A percentile compares a stretch with the other conserved stretches of the same genome.
Evolutionary conservation across 2,113 vertebrate genomes (phyloP).

Genomic region (Muscicapa adusta): DNA sequence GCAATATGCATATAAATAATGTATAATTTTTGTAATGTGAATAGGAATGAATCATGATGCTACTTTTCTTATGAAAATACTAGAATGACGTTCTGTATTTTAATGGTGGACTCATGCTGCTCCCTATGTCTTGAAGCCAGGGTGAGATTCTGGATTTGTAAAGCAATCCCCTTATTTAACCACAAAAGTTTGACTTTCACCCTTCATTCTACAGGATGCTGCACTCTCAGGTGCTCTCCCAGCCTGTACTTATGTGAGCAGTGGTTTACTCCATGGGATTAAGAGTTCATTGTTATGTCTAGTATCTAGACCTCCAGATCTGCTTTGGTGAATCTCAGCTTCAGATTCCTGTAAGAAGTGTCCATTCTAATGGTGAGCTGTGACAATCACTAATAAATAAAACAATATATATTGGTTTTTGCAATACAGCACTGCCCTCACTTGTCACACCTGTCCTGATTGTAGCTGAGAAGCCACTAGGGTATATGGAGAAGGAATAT

Average conservation of each 20-base stretch:
- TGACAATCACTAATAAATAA: neutral
- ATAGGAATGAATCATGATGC: neutral
- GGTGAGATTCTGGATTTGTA: neutral
- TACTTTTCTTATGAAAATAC: neutral
- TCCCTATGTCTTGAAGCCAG: neutral
- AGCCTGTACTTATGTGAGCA: neutral
- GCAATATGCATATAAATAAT: neutral
- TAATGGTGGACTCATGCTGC: neutral
- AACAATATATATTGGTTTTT: neutral
- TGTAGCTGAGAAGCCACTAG: neutral
- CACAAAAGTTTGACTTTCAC: neutral
- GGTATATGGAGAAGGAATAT: neutral
- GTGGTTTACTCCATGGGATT: neutral
- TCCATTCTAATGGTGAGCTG: neutral
- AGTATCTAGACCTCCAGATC: neutral
- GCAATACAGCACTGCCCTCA: neutral
- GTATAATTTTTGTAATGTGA: neutral
- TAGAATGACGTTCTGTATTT: neutral
- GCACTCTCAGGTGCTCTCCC: neutral
- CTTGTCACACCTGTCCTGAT: neutral
- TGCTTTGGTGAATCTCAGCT: neutral
- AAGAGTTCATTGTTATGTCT: neutral
- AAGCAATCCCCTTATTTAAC: neutral
- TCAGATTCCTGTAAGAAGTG: neutral
- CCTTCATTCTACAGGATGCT: neutral